Base-by-base conservation (phyloP, 2,888 invertebrate genomes). In the Trachelus troglodyta region DNA sequence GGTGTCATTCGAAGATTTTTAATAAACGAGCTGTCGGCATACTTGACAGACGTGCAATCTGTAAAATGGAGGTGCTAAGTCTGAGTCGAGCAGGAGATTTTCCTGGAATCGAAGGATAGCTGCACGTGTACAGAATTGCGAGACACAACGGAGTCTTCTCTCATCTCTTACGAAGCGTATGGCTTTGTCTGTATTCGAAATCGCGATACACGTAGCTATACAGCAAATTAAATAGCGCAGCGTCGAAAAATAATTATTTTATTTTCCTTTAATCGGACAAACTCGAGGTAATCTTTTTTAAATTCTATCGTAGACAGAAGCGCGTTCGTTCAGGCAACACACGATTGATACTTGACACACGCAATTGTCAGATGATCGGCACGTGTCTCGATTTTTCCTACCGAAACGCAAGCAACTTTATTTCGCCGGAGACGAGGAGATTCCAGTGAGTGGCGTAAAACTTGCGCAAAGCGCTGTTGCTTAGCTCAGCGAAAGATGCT, bases 1-100 rank as follows among this genome's bases (percentile, higher is more conserved):
- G 71, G 56, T 74, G 69, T 77, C 77, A 75, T 77, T 77, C 74
- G n/a, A 69, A 77, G 74, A 77, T 75, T 77, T 77, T 74, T 77
- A 77, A 77, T 77, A 77, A 77, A 77, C 74, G 74, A 75, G 69
- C 74, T 34, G 77, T 77, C 74, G 69, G 56, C 12, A 31, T 34
- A 40, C 15, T 56, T 56, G 56, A 56, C 56, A 56, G 56, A 15
- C 23, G 56, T 56, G 9, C 56, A 23, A 56, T 56, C 56, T 56
- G 56, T 23, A 56, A 9, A 56, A 56, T 56, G 9, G 9, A 56
- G 23, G 23, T 23, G 9, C 56, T 4, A 23, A 56, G 23, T 56
- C 56, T 2, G 56, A 9, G 23, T 56, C 23, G 23, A 56, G 23
- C 23, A 56, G 56, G 23, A 56, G 56, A 23, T 56, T 56, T 56